Percentiles rank a stretch among this genome's conserved stretches.
phyloP scores from a whole-genome alignment of 2,113 vertebrate genomes.

The Psophia crepitans region DNA sequence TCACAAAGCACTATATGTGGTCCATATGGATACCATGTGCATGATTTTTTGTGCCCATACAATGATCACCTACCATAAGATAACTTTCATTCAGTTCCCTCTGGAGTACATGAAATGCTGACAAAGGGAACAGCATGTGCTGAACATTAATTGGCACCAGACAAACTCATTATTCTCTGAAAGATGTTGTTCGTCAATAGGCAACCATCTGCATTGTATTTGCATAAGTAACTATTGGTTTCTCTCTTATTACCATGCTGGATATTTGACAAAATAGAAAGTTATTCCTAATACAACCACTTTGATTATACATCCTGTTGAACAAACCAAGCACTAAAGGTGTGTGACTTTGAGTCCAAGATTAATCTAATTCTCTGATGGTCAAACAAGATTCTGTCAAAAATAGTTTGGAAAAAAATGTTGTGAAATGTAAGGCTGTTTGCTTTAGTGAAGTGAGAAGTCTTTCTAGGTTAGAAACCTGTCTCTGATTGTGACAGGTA shows the following conservation, averaged over 20 bases:
- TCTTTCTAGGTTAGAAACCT: background rate
- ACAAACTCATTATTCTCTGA: constrained; percentile 51
- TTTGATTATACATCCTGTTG: background rate
- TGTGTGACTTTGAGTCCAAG: background rate
- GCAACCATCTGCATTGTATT: constrained; percentile 50
- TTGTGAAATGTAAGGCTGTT: background rate
- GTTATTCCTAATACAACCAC: background rate
- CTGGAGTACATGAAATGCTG: background rate
- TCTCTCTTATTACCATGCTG: background rate
- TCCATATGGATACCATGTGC: background rate
- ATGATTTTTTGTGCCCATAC: background rate
- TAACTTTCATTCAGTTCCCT: constrained; percentile 22
- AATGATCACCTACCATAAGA: background rate
- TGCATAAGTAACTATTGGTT: constrained; percentile 17
- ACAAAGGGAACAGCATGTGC: constrained; percentile 47
- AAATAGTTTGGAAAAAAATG: background rate
- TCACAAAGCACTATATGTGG: background rate
- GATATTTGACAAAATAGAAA: constrained; percentile 20
- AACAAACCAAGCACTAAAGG: background rate
- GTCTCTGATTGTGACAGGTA: background rate
- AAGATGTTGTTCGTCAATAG: constrained; percentile 22
- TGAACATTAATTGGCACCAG: constrained; percentile 36
- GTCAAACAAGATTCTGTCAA: background rate
- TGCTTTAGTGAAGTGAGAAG: background rate
- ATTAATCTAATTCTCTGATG: background rate